These are phyloP conservation scores for Ormyrus nitidulus DNA, from an alignment of 2,888 invertebrate species.

Conservation along the genomic window DNA sequence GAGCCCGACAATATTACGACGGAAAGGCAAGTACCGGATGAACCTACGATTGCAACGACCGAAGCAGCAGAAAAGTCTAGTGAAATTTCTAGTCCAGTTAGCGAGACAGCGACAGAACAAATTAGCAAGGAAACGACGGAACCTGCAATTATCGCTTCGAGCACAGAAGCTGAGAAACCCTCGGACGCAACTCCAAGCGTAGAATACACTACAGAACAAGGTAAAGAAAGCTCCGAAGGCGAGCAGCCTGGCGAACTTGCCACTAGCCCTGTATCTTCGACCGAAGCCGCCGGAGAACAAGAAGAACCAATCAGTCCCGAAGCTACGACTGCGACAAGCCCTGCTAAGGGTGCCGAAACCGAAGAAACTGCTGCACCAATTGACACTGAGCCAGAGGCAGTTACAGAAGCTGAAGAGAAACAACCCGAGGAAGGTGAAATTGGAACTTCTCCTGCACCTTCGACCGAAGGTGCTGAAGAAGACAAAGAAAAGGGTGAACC, in stretches of 20 bases:
- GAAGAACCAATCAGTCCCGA: too few relatives aligned
- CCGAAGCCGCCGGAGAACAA: too few relatives aligned
- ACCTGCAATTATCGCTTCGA: not conserved
- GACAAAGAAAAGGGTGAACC: not conserved
- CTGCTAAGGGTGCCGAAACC: not conserved
- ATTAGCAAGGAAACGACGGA: conserved; percentile 23
- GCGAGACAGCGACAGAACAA: conserved; percentile 33
- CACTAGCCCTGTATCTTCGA: too few relatives aligned
- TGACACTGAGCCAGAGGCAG: not conserved
- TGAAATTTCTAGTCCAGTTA: conserved; percentile 54
- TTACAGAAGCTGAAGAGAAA: not conserved
- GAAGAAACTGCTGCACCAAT: not conserved
- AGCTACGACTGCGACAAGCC: too few relatives aligned
- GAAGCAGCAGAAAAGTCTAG: conserved; percentile 56
- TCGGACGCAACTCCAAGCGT: not conserved
- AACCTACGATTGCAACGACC: conserved; percentile 33
- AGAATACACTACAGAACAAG: not conserved
- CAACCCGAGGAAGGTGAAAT: too few relatives aligned
- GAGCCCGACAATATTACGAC: conserved; percentile 40
- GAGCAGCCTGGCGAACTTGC: too few relatives aligned
- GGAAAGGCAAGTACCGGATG: conserved; percentile 41
- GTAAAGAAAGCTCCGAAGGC: not conserved
- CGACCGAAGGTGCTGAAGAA: not conserved
- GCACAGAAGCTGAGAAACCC: conserved; percentile 9
- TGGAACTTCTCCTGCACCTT: too few relatives aligned